Percentiles rank a stretch among this genome's conserved stretches.
Evolutionary conservation across 2,113 vertebrate species (phyloP).

Genomic region (Falco punctatus): DNA sequence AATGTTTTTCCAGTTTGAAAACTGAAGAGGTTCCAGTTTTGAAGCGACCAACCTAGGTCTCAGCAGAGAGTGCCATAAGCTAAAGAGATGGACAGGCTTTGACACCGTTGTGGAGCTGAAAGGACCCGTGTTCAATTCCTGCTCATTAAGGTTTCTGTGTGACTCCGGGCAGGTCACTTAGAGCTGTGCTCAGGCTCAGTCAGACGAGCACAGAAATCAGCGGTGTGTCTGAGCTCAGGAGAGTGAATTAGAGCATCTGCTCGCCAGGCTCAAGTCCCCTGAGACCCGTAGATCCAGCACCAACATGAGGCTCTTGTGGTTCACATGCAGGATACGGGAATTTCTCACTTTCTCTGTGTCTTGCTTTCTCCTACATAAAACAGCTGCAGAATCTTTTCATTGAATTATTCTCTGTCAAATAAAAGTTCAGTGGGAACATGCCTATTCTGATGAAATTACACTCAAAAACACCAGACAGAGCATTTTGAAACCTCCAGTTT

Average conservation of each 20-base stretch:
- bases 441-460: not conserved
- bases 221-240: not conserved
- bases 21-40: not conserved
- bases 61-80: not conserved
- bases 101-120: not conserved
- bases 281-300: not conserved
- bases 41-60: not conserved
- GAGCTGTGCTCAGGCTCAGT: not conserved
- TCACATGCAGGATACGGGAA: not conserved
- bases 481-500: not conserved
- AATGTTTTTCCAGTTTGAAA: not conserved
- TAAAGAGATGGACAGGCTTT: not conserved
- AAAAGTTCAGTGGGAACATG: not conserved
- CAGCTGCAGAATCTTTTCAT: not conserved
- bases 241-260: not conserved
- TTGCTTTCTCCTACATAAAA: not conserved
- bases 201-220: not conserved
- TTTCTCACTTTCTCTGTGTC: not conserved
- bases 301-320: fast-evolving
- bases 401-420: not conserved
- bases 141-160: not conserved
- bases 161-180: not conserved
- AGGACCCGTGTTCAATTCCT: not conserved
- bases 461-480: not conserved
- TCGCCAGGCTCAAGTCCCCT: not conserved